Evolutionary conservation across 2,888 invertebrate species (phyloP).

Genomic region (Heliconius erato): DNA sequence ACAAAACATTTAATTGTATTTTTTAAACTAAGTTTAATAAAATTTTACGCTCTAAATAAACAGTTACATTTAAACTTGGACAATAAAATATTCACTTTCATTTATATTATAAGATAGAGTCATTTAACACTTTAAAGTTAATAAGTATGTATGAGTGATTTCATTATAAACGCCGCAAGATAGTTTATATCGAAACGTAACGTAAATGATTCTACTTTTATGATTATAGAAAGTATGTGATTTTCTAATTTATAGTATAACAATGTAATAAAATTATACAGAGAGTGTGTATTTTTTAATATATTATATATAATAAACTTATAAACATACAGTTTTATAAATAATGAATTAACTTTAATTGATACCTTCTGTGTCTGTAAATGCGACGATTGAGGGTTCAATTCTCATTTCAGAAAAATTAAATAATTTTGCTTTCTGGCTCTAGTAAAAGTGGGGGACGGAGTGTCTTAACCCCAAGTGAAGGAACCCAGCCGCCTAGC

Average conservation of each 20-base stretch:
- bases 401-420: too few relatives aligned
- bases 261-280: background rate
- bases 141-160: conserved; percentile 25
- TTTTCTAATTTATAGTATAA: background rate
- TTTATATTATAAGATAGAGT: conserved; percentile 21
- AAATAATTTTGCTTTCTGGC: too few relatives aligned
- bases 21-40: background rate
- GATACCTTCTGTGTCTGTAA: too few relatives aligned
- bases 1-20: conserved; percentile 13
- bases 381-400: too few relatives aligned
- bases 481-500: too few relatives aligned
- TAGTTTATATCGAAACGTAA: conserved; percentile 35
- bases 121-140: conserved; percentile 19
- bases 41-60: conserved; percentile 21
- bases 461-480: too few relatives aligned
- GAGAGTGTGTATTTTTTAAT: background rate
- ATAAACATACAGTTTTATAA: background rate
- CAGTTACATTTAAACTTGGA: conserved; percentile 19
- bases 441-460: too few relatives aligned
- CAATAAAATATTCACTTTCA: conserved; percentile 26
- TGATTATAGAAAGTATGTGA: conserved; percentile 10
- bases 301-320: background rate
- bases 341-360: too few relatives aligned
- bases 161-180: conserved; percentile 19
- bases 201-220: conserved; percentile 31